Evolutionary conservation across 2,797 vertebrate genomes (phyloP).

Genomic region (Dendrocincla tyrannina): DNA sequence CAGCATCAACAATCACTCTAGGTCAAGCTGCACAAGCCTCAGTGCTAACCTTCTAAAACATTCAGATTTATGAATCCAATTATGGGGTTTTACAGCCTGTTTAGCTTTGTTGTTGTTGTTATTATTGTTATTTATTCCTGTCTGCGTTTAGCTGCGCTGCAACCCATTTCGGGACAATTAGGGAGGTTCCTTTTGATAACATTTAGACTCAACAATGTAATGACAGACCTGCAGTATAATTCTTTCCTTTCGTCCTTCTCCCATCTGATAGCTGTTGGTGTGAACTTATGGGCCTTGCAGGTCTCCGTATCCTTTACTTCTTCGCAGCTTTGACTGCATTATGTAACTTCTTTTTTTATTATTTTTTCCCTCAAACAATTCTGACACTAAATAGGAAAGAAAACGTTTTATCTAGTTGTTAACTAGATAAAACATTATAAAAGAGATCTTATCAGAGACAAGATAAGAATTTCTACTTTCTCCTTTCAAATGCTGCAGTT

Average conservation of each 20-base stretch:
- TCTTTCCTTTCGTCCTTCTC: neutral
- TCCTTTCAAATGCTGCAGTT: neutral
- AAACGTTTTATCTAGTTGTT: neutral
- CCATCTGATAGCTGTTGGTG: neutral
- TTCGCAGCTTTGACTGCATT: neutral
- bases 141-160: neutral
- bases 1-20: neutral
- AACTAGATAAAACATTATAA: neutral
- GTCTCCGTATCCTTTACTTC: neutral
- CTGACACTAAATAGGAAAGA: neutral
- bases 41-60: conserved; percentile 9
- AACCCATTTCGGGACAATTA: neutral
- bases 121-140: conserved; percentile 42
- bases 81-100: conserved; percentile 15
- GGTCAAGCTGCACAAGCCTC: conserved; percentile 27
- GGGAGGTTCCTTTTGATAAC: neutral
- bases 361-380: neutral
- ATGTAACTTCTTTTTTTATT: neutral
- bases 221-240: neutral
- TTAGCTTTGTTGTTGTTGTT: conserved; percentile 29
- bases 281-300: neutral
- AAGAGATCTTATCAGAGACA: neutral
- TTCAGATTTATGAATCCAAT: conserved; percentile 53
- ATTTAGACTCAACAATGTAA: neutral
- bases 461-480: neutral